phyloP scores from a whole-genome alignment of 2,888 invertebrate species.

The Dyspetes luteomarginatus region DNA sequence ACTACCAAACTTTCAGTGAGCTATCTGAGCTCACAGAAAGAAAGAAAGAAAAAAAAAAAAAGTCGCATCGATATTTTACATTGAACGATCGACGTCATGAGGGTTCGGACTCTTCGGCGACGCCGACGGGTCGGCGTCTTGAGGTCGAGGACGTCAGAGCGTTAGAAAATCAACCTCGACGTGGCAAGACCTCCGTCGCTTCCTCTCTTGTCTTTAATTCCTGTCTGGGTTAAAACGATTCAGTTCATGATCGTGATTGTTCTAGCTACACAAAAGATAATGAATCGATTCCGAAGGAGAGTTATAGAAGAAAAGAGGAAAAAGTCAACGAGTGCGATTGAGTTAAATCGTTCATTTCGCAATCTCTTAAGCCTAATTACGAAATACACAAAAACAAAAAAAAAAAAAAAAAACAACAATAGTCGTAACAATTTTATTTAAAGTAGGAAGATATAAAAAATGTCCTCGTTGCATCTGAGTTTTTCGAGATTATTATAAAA shows the following conservation, averaged over 20 bases:
- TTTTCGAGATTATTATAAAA: too few species aligned
- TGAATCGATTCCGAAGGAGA: neutral
- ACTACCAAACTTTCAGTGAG: slow-evolving; percentile 2
- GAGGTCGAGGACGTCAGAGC: slow-evolving; percentile 50
- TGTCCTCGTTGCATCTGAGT: too few species aligned
- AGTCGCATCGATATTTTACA: slow-evolving; percentile 61
- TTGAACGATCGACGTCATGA: slow-evolving; percentile 46
- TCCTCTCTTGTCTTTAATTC: slow-evolving; percentile 30
- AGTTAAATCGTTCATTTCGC: neutral
- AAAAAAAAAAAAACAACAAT: neutral
- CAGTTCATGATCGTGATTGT: slow-evolving; percentile 15
- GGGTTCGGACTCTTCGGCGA: slow-evolving; percentile 2
- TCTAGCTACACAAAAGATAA: neutral
- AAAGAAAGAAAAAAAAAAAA: slow-evolving; percentile 31
- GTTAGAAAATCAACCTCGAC: slow-evolving; percentile 20
- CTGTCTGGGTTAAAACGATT: neutral
- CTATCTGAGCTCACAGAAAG: neutral
- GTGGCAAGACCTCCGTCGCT: slow-evolving; percentile 2
- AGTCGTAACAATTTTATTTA: too few species aligned
- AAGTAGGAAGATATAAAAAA: too few species aligned
- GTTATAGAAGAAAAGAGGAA: neutral
- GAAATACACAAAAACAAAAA: neutral
- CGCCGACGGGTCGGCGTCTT: slow-evolving; percentile 3
- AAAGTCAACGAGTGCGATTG: neutral
- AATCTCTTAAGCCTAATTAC: neutral